Base-by-base conservation (phyloP, 2,888 invertebrate genomes). In the Diabrotica balteata region DNA sequence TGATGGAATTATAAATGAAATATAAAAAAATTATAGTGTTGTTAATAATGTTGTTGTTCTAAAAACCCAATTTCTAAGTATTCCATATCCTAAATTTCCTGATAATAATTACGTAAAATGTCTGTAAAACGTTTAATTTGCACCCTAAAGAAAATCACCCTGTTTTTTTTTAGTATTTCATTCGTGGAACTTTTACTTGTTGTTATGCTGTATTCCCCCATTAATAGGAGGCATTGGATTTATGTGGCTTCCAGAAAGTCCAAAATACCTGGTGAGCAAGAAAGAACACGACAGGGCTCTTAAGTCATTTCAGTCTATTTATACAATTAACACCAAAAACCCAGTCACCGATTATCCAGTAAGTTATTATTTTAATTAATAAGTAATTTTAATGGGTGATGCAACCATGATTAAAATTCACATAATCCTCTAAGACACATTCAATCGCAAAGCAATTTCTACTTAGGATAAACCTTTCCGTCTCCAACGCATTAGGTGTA, bases 191-290 rank as follows among this genome's bases (percentile, higher is more conserved):
- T 17, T 8, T 3, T 61, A 52, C 10, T 44, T 61, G 7, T 45
- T 51, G 2, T 10, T 61, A 11, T 61, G 61, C 45, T 9, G 43
- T 45, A 7, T 61, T 7, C 53, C 22, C 17, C 44, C 61, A 17
- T 52, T 61, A 9, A n/a, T 61, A 7, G 22, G 61, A 10, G 61
- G 45, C 4, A 44, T 61, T 45, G 61, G 61, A n/a, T 61, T 61
- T 11, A 45, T 45, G 8, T 52, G 51, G 8, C 45, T 61, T 7
- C 61, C 61, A 7, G 61, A 61, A 61, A 61, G 61, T 52, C 61
- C 61, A 9, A 61, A 52, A 52, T 61, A 52, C 51, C 44, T 52
- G 43, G 52, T 61, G 61, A 61, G 61, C 45, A 51, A 52, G 9
- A 44, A 11, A 4, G 17, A 61, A n/a, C 42, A 61, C 17, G 45